Evolutionary conservation across 2,797 vertebrate genomes (phyloP).

Genomic region (Syngnathus acus): DNA sequence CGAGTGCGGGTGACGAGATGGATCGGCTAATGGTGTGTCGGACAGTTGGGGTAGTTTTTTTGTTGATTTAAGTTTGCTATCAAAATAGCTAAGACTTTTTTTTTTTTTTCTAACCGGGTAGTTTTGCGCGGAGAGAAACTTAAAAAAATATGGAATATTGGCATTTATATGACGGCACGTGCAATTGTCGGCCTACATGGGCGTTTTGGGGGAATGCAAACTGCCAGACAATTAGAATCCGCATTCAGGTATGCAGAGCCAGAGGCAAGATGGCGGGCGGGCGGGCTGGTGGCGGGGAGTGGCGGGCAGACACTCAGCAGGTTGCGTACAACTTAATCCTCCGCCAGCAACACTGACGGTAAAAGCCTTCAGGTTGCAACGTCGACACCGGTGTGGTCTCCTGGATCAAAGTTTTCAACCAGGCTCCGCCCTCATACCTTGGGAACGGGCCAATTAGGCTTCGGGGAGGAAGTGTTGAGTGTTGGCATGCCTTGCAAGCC

Average conservation of each 20-base stretch:
- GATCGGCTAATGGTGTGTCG: constrained; percentile 38
- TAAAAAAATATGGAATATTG: constrained; percentile 8
- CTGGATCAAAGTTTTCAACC: constrained; percentile 62
- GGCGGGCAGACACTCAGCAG: constrained; percentile 31
- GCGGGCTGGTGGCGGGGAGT: not conserved
- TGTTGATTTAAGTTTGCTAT: not conserved
- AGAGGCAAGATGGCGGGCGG: constrained; percentile 17
- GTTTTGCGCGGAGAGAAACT: not conserved
- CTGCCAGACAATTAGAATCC: constrained; percentile 57
- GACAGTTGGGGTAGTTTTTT: constrained; percentile 9
- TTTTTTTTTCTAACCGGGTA: too few species aligned
- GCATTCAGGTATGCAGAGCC: constrained; percentile 59
- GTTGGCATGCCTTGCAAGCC: constrained; percentile 35
- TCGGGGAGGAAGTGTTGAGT: constrained; percentile 25
- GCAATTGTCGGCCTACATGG: constrained; percentile 16
- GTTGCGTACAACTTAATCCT: constrained; percentile 47
- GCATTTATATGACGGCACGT: constrained; percentile 4
- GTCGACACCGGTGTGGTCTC: constrained; percentile 56
- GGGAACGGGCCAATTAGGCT: constrained; percentile 62
- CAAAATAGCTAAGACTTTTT: too few species aligned
- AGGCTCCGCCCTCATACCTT: constrained; percentile 56
- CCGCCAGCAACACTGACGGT: constrained; percentile 52
- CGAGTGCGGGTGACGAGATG: constrained; percentile 29
- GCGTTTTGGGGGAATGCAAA: constrained; percentile 57
- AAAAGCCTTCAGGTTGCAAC: constrained; percentile 62